Conservation (phyloP, 1,140 invertebrate genomes). For the Drosophila ercepeae region DNA sequence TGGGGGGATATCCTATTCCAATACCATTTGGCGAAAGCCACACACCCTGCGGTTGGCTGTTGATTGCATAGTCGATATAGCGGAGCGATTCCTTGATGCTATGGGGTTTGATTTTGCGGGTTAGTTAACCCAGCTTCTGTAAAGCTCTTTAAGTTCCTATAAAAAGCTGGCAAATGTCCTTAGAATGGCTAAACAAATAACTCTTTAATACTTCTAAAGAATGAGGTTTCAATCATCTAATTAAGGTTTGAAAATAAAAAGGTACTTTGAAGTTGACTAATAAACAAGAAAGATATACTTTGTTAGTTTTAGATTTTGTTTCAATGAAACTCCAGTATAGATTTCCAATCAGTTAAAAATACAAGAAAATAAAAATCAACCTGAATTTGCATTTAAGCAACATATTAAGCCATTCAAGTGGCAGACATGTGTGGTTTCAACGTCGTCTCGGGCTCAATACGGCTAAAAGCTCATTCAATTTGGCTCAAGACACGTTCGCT, state of each 20-base stretch:
- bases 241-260: too few species aligned
- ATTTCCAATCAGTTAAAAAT: conserved; percentile 13
- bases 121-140: neutral
- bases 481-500: conserved; percentile 64
- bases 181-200: neutral
- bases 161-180: too few species aligned
- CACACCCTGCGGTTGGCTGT: conserved; percentile 56
- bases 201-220: too few species aligned
- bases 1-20: neutral
- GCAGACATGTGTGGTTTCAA: conserved; percentile 40
- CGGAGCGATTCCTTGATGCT: conserved; percentile 6
- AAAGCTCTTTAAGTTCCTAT: conserved; percentile 5
- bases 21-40: conserved; percentile 21
- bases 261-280: too few species aligned
- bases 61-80: conserved; percentile 51
- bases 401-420: conserved; percentile 36
- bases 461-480: conserved; percentile 79
- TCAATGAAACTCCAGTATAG: neutral
- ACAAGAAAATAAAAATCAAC: neutral
- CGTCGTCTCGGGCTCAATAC: conserved; percentile 53
- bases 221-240: too few species aligned
- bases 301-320: neutral
- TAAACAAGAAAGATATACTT: too few species aligned
- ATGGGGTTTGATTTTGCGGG: neutral
- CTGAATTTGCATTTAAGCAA: conserved; percentile 35